These are phyloP conservation scores for Falco punctatus DNA, from an alignment of 2,113 vertebrate species.

Conservation along the genomic window DNA sequence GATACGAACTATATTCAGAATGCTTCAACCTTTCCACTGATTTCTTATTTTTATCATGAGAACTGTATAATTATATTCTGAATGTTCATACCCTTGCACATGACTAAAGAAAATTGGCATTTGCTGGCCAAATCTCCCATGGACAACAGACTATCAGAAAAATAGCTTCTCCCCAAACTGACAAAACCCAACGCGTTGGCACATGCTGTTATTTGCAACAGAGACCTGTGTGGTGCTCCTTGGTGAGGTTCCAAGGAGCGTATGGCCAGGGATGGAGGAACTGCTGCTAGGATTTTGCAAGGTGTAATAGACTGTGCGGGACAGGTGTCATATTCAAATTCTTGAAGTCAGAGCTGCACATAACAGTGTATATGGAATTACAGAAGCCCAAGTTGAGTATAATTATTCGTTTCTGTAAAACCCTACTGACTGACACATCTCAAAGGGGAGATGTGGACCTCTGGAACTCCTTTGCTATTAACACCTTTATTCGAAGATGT, in stretches of 20 bases:
- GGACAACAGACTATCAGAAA: not conserved
- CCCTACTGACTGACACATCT: not conserved
- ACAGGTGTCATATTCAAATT: not conserved
- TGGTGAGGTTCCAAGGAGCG: not conserved
- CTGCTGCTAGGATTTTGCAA: not conserved
- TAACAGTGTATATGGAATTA: not conserved
- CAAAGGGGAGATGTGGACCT: not conserved
- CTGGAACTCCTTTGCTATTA: not conserved
- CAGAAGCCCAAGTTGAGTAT: not conserved
- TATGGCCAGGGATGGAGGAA: not conserved
- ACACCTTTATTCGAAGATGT: not conserved
- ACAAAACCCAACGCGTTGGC: not conserved
- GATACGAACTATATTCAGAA: not conserved
- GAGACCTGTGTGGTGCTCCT: not conserved
- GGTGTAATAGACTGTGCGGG: not conserved
- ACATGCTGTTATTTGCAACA: not conserved
- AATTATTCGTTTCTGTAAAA: not conserved
- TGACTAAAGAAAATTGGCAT: not conserved
- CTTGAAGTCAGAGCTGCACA: not conserved
- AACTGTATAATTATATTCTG: not conserved
- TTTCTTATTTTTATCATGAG: not conserved
- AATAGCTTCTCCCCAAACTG: not conserved
- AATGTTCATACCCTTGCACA: not conserved
- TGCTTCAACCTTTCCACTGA: not conserved
- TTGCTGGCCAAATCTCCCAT: not conserved